phyloP scores from a whole-genome alignment of 2,797 vertebrate genomes.

The Pipistrellus pygmaeus region DNA sequence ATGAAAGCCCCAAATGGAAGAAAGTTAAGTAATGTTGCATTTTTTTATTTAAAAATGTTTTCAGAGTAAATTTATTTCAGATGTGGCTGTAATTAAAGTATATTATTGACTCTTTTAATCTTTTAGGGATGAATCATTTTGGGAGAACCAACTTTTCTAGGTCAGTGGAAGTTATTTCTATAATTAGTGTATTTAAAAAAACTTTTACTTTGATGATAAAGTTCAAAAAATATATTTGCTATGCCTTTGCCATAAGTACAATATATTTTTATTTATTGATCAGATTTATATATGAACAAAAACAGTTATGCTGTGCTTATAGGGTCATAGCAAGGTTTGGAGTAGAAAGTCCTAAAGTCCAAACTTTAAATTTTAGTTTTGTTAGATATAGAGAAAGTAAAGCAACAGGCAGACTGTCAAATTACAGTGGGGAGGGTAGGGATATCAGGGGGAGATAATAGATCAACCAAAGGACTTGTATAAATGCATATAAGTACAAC shows the following conservation, averaged over 20 bases:
- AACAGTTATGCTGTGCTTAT: neutral
- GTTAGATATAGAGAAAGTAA: too few relatives aligned
- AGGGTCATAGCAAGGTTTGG: neutral
- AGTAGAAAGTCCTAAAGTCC: neutral
- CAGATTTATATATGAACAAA: neutral
- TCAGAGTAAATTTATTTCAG: neutral
- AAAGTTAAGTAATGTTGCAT: neutral
- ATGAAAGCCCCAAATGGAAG: conserved; percentile 23
- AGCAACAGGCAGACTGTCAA: too few relatives aligned
- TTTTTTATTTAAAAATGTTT: conserved; percentile 32
- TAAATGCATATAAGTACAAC: too few relatives aligned
- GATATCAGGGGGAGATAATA: too few relatives aligned
- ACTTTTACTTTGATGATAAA: conserved; percentile 26
- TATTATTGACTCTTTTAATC: conserved; percentile 25
- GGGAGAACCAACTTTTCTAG: conserved; percentile 53
- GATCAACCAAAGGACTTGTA: too few relatives aligned
- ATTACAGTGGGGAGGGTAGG: too few relatives aligned
- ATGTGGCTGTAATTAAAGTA: neutral
- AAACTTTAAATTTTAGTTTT: neutral
- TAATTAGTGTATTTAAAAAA: conserved; percentile 18
- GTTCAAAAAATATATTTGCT: neutral
- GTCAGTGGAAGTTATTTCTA: conserved; percentile 22
- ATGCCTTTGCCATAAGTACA: neutral
- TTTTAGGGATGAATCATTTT: conserved; percentile 15
- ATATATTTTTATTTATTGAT: conserved; percentile 28